phyloP scores from a whole-genome alignment of 2,113 vertebrate genomes.

The Prionailurus viverrinus region DNA sequence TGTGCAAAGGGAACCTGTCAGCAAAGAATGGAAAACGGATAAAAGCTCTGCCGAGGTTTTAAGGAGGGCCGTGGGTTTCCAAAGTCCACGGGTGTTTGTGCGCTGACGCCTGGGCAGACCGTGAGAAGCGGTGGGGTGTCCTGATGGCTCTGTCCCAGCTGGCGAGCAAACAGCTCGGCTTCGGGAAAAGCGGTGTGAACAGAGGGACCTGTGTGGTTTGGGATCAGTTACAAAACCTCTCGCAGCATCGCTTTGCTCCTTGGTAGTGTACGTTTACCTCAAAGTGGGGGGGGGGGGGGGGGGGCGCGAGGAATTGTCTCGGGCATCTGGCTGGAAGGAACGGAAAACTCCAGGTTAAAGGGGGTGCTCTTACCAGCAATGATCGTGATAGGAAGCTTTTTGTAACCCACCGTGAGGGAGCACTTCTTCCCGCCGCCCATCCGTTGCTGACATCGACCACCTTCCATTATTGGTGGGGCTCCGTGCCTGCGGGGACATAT shows the following conservation, averaged over 20 bases:
- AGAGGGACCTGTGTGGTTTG: not conserved
- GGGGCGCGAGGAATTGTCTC: not conserved
- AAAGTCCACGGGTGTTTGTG: rapidly evolving
- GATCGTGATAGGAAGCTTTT: too few relatives aligned
- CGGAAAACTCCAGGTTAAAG: not conserved
- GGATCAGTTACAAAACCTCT: not conserved
- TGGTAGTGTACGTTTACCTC: too few relatives aligned
- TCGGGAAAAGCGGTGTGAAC: not conserved
- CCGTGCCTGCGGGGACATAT: not conserved
- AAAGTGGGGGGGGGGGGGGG: too few relatives aligned
- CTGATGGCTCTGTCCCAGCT: rapidly evolving
- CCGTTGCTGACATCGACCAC: rapidly evolving
- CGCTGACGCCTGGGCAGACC: not conserved
- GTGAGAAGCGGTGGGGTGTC: rapidly evolving
- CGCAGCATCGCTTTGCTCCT: not conserved
- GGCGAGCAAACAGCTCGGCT: rapidly evolving
- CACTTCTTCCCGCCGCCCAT: rapidly evolving
- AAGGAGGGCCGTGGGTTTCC: not conserved
- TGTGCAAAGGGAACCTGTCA: constrained; percentile 62
- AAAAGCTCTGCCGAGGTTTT: not conserved
- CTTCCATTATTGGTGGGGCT: not conserved
- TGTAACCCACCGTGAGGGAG: not conserved
- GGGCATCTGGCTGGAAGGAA: not conserved
- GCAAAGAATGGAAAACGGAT: constrained; percentile 53
- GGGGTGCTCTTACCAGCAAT: not conserved